Base-by-base conservation (phyloP, 2,888 invertebrate species). In the Leptinotarsa rubiginosa region DNA sequence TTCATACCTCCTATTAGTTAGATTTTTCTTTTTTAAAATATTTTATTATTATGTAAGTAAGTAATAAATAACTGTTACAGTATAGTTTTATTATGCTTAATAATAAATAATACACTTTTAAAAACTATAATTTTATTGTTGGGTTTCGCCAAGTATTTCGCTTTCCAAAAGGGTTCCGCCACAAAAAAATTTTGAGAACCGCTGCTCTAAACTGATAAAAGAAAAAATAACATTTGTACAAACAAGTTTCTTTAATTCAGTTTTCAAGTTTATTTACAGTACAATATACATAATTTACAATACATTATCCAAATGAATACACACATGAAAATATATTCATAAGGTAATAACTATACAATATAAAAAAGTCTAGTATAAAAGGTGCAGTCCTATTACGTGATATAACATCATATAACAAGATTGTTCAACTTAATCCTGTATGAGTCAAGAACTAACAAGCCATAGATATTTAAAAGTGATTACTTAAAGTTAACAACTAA, bases 261-360 rank as follows among this genome's bases (percentile, higher is more conserved):
- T 52, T 52, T 56, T 20, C 15, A 22, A 56, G 56, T 56, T 56
- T 56, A 56, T 56, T 56, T 56, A 56, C 56, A 56, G 20, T 56
- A 56, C 20, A 56, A 56, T 56, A 56, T 56, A 56, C 56, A 56
- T 22, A 56, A 56, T 22, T 56, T 56, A 56, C 56, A 56, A 56
- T 56, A 56, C 22, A 22, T 15, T 5, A 22, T 56, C 22, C 50
- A 50, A 50, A 50, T 56, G 13, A 56, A 56, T 56, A 56, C 20
- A 56, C 56, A 15, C 22, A 56, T 15, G 15, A 56, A 22, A 56
- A 56, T 22, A 22, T 50, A 50, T 56, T 56, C 56, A 56, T 56
- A 56, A 15, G 56, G 4, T 56, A 56, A 56, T 56, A 25, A 56
- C 10, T 20, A 56, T 56, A 56, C 56, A 56, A 56, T 56, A 56